Conservation (phyloP, 2,113 vertebrate genomes). For the Gallinago undulata region DNA sequence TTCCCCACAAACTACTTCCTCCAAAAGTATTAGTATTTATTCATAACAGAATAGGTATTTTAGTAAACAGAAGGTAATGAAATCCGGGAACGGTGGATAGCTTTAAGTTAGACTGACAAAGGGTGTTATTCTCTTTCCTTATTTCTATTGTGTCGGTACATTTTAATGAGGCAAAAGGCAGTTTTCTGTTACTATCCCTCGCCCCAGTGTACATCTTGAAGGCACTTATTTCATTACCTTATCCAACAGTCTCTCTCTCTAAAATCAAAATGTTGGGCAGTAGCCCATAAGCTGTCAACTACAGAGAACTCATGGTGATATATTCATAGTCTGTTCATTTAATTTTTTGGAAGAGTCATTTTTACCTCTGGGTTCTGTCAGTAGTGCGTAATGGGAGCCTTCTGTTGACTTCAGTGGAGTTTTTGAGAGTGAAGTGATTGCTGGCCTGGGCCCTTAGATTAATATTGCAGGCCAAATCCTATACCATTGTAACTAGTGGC, state of each 20-base stretch:
- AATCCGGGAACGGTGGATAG: not conserved
- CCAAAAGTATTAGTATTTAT: not conserved
- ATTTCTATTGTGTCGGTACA: not conserved
- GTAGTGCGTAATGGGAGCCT: not conserved
- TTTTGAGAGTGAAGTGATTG: constrained; percentile 10
- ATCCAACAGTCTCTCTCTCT: not conserved
- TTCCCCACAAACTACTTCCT: not conserved
- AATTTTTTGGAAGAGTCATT: not conserved
- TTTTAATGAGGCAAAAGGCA: not conserved
- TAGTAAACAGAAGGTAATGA: not conserved
- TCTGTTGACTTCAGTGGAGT: not conserved
- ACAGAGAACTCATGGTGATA: not conserved
- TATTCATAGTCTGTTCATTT: not conserved
- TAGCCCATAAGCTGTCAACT: constrained; percentile 26
- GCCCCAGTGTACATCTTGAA: not conserved
- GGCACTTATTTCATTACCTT: constrained; percentile 29
- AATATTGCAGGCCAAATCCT: not conserved
- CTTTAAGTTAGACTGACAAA: not conserved
- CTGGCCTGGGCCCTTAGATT: not conserved
- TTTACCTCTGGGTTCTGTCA: constrained; percentile 40
- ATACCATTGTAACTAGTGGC: not conserved
- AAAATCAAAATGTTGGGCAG: constrained; percentile 10
- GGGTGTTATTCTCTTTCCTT: not conserved
- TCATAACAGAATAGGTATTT: not conserved
- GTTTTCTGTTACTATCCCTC: not conserved